Evolutionary conservation across 2,797 vertebrate species (phyloP).

Genomic region (Spheniscus humboldti): DNA sequence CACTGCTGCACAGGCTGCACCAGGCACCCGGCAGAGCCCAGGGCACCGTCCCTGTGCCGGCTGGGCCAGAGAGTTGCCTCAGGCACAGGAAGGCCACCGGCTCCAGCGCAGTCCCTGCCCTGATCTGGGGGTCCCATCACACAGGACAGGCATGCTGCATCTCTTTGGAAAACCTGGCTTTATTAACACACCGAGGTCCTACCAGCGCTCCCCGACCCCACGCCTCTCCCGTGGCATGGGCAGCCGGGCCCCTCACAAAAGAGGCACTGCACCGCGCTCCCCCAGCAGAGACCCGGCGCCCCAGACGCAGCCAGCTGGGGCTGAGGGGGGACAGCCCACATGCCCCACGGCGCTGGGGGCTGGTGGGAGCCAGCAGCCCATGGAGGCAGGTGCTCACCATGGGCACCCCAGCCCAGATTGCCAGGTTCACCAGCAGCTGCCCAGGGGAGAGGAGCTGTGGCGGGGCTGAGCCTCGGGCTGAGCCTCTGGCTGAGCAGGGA

Average conservation of each 20-base stretch:
- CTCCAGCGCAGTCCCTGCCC: background rate
- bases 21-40: background rate
- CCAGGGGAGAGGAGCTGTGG: rapidly evolving
- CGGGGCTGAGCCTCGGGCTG: background rate
- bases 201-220: background rate
- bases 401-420: background rate
- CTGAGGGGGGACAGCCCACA: background rate
- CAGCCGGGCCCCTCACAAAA: rapidly evolving
- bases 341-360: rapidly evolving
- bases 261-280: rapidly evolving
- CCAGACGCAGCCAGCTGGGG: background rate
- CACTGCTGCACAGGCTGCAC: background rate
- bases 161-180: slow-evolving; percentile 37
- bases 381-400: rapidly evolving
- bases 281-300: rapidly evolving
- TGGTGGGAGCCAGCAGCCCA: background rate
- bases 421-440: background rate
- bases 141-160: slow-evolving; percentile 1
- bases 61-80: background rate
- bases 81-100: background rate
- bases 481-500: background rate
- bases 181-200: background rate
- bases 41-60: background rate
- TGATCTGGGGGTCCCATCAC: background rate
- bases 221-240: rapidly evolving